These are phyloP conservation scores for Metopolophium dirhodum DNA, from an alignment of 1,140 invertebrate genomes.

Conservation along the genomic window DNA sequence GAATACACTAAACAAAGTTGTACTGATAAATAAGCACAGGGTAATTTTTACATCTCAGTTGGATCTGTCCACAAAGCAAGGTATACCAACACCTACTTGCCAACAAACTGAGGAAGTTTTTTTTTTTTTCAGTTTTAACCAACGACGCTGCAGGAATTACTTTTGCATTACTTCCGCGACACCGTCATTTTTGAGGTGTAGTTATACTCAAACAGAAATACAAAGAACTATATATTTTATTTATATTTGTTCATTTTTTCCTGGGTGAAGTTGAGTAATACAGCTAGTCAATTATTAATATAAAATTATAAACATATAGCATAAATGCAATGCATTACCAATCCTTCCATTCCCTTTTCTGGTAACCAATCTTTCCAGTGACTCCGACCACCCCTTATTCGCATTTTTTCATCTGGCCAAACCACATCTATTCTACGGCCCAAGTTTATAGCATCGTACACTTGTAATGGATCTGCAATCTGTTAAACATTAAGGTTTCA, in stretches of 20 bases:
- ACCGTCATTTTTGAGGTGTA: too few relatives aligned
- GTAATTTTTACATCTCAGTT: too few relatives aligned
- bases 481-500: conserved; percentile 40
- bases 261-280: too few relatives aligned
- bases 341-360: conserved; percentile 87
- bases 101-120: too few relatives aligned
- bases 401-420: conserved; percentile 90
- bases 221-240: not conserved
- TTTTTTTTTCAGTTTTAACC: too few relatives aligned
- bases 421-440: conserved; percentile 86
- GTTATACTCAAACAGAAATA: too few relatives aligned
- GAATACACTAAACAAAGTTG: too few relatives aligned
- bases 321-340: conserved; percentile 64
- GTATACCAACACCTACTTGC: too few relatives aligned
- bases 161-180: too few relatives aligned
- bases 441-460: conserved; percentile 89
- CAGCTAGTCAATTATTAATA: not conserved
- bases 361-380: conserved; percentile 91
- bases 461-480: conserved; percentile 78
- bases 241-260: not conserved
- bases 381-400: conserved; percentile 81
- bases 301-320: not conserved
- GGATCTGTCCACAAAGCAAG: too few relatives aligned
- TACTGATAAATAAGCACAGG: too few relatives aligned
- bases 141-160: too few relatives aligned